phyloP scores from a whole-genome alignment of 1,140 invertebrate genomes.

The Xylocopa sonorina region DNA sequence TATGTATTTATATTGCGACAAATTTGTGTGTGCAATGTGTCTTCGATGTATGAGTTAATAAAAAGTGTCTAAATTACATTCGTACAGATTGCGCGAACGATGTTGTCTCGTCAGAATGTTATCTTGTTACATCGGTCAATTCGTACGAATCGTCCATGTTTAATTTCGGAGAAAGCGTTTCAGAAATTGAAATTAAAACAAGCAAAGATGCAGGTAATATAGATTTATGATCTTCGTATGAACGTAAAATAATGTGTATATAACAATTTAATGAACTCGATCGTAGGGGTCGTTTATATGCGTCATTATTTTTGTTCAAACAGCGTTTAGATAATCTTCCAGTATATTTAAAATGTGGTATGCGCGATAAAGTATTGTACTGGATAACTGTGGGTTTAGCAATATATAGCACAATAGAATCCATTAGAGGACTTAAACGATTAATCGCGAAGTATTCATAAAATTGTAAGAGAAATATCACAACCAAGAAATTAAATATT shows the following conservation, averaged over 20 bases:
- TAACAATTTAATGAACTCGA: neutral
- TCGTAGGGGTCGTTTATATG: neutral
- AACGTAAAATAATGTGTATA: neutral
- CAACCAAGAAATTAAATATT: slow-evolving; percentile 10
- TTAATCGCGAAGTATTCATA: neutral
- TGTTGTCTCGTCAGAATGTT: slow-evolving; percentile 11
- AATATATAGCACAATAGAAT: neutral
- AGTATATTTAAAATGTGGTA: slow-evolving; percentile 84
- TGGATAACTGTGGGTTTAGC: slow-evolving; percentile 74
- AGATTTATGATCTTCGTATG: slow-evolving; percentile 30
- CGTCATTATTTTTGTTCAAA: slow-evolving; percentile 45
- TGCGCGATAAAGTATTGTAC: slow-evolving; percentile 83
- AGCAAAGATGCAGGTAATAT: slow-evolving; percentile 68
- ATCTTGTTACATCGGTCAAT: slow-evolving; percentile 19
- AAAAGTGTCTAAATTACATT: neutral
- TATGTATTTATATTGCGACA: too few relatives aligned
- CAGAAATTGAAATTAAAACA: slow-evolving; percentile 69
- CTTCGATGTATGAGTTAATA: too few relatives aligned
- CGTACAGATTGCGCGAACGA: neutral
- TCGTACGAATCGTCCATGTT: neutral
- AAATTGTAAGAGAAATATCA: slow-evolving; percentile 11
- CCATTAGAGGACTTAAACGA: neutral
- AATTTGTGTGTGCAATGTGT: too few relatives aligned
- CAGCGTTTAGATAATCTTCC: slow-evolving; percentile 83
- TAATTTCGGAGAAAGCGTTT: slow-evolving; percentile 19